Evolutionary conservation across 2,113 vertebrate species (phyloP), one percentile per base, ranked within the genome.

Genomic region (Notothenia coriiceps): DNA sequence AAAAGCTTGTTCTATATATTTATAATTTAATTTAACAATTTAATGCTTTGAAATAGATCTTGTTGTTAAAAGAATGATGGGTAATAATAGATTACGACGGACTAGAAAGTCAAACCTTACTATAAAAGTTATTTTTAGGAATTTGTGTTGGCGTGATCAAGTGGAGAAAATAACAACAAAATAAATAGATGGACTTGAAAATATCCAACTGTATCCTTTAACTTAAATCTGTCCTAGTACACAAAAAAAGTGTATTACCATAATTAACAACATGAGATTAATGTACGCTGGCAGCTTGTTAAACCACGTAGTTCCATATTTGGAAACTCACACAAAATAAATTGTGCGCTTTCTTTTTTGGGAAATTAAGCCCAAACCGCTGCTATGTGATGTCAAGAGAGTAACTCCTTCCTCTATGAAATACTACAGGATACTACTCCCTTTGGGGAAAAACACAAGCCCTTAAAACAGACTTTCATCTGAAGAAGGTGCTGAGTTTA

Each of bases 281-380:
- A 75, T 89, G 65, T 81, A 79, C 10, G 61, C 6, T 74, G 84
- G 81, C 80, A 77, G 71, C 79, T 79, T 51, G 77, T 79, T 90
- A 10, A 85, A 33, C 84, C 63, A 22, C 57, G 22, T 0, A 15
- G 44, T 57, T 78, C 67, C 74, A 71, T 67, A 83, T 83, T 74
- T 84, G 62, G 83, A 83, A 50, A 4, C 71, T 12, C 12, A 15
- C 61, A 35, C 67, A 43, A 71, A 75, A 70, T 67, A 71, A 49
- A 82, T 50, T 52, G 69, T 60, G 22, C 35, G n/a, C 3, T 70
- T 67, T 54, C 63, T 70, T 47, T 51, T 65, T 64, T 7, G 35
- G 10, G 20, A 61, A 79, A 83, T 76, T 84, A 51, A 66, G 60
- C 56, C 46, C 43, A 35, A 43, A 43, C 72, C 17, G 4, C 67